Base-by-base conservation (phyloP, 35 echinoderm and acorn worm genomes). In the Chiridota heheva region DNA sequence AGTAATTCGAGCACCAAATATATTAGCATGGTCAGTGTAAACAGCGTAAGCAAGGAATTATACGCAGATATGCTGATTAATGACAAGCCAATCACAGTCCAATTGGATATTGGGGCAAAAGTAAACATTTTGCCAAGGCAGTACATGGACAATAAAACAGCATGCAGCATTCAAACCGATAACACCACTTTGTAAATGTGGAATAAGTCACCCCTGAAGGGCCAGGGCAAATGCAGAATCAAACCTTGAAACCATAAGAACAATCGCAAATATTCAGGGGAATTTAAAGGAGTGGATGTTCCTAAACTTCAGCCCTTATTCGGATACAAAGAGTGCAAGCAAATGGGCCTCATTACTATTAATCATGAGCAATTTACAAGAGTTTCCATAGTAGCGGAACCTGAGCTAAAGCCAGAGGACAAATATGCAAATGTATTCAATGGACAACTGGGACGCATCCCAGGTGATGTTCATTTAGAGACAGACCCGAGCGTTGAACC, bases 21-120 rank as follows among this genome's bases (percentile, higher is more conserved):
- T 3, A 72, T 45, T 5, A 44, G 48, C 38, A 67, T 36, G 33
- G 69, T 72, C 41, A 72, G 39, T 24, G 35, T 72, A 41, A 45
- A 18, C 4, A 44, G 42, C 69, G 48, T 44, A 0, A 44, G 42
- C 4, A 44, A 72, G 42, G 69, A 40, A 17, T 38, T 65, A 66
- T 44, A 42, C 30, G 36, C 41, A 1, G 3, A 38, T 2, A 81
- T 62, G 77, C n/a, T 51, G 1, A 81, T 81, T 33, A 65, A 81
- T 44, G 59, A 42, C 0, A 40, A 24, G 44, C 59, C 77, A 40
- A 36, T 81, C 2, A 44, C 18, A 3, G 62, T 64, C 59, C 60
- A 81, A 40, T 34, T 67, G 40, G 78, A 81, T 63, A 81, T 42
- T 44, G 78, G 59, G 8, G 78, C 78, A 20, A 63, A 51, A 62